Conservation (phyloP, 2,113 vertebrate genomes). For the Ginglymostoma cirratum region DNA sequence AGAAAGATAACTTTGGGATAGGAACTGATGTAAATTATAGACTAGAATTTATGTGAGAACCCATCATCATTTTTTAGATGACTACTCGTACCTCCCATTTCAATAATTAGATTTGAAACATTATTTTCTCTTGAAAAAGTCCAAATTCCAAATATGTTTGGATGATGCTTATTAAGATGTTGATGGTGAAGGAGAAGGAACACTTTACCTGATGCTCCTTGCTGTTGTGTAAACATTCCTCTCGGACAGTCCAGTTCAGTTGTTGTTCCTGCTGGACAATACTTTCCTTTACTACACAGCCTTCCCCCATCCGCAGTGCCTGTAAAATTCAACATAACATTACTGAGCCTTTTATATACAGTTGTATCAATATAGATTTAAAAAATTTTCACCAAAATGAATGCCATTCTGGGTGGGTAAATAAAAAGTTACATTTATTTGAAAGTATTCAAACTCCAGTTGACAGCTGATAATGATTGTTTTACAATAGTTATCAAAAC, state of each 20-base stretch:
- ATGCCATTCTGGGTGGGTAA: background rate
- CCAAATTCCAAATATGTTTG: background rate
- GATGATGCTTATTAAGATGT: background rate
- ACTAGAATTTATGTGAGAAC: background rate
- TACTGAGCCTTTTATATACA: background rate
- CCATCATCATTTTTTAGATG: background rate
- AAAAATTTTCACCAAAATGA: background rate
- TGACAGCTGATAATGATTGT: background rate
- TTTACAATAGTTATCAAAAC: background rate
- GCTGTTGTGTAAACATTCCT: conserved; percentile 67
- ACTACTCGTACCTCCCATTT: background rate
- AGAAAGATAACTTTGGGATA: background rate
- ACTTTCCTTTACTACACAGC: conserved; percentile 66
- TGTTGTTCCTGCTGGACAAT: conserved; percentile 64
- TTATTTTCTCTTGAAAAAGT: background rate
- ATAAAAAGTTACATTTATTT: background rate
- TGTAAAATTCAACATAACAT: conserved; percentile 39
- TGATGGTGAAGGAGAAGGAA: background rate
- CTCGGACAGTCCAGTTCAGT: conserved; percentile 61
- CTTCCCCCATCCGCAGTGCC: conserved; percentile 61
- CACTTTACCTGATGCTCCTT: conserved; percentile 63
- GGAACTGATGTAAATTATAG: background rate
- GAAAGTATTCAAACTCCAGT: background rate
- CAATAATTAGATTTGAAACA: background rate
- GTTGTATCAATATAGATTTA: background rate